A percentile compares a stretch with the other conserved stretches of the same genome.
Conservation (phyloP, 2,113 vertebrate genomes). For the Numenius arquata region DNA sequence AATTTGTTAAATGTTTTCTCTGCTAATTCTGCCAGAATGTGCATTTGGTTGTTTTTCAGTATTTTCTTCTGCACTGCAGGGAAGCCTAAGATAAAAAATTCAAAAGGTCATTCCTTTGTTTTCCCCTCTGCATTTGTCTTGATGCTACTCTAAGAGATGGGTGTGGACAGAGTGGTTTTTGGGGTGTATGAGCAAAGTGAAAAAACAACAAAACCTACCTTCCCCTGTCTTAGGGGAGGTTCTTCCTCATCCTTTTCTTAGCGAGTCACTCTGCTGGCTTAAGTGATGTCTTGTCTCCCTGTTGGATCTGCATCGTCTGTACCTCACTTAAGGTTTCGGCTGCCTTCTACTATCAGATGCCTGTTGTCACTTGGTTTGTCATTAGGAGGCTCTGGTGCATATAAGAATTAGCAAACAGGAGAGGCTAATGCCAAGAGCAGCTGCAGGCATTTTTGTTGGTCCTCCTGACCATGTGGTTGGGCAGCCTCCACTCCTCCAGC, state of each 20-base stretch:
- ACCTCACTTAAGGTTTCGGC: neutral
- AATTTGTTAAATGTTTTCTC: neutral
- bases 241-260: neutral
- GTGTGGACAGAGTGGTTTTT: neutral
- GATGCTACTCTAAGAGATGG: neutral
- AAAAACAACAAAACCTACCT: neutral
- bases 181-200: neutral
- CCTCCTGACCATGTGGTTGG: too few species aligned
- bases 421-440: neutral
- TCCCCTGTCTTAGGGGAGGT: accelerated
- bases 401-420: neutral
- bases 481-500: neutral
- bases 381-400: neutral
- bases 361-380: neutral
- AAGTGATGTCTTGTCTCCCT: neutral
- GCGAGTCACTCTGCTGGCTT: neutral
- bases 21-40: neutral
- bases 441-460: neutral
- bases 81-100: neutral
- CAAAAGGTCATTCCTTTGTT: neutral
- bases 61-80: neutral
- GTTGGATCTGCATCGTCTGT: neutral
- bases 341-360: neutral
- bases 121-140: neutral
- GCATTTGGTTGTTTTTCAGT: neutral